These are phyloP conservation scores for Euborellia annulipes DNA, from an alignment of 1,140 invertebrate species.

Conservation along the genomic window DNA sequence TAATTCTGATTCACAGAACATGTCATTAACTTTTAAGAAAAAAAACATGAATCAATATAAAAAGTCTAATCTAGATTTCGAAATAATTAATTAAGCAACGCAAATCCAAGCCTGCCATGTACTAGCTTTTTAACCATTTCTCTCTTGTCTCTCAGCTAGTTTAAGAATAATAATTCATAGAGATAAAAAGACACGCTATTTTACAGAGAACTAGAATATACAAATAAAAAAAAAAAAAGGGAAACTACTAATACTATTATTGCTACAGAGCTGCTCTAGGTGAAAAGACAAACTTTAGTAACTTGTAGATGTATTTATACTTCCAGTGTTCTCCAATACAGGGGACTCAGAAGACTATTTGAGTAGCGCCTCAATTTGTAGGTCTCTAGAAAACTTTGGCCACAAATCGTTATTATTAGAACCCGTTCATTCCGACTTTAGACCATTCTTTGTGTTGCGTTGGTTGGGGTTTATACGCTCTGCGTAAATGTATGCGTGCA, in stretches of 20 bases:
- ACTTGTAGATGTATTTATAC: slow-evolving; percentile 11
- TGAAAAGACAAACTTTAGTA: slow-evolving; percentile 9
- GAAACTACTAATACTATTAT: slow-evolving; percentile 11
- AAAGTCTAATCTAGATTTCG: slow-evolving; percentile 9
- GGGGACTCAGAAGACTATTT: neutral
- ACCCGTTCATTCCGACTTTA: too few species aligned
- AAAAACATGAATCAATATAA: slow-evolving; percentile 9
- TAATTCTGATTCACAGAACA: slow-evolving; percentile 8
- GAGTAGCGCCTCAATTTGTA: slow-evolving; percentile 8
- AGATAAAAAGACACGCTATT: slow-evolving; percentile 7
- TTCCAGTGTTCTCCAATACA: slow-evolving; percentile 4
- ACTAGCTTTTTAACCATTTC: slow-evolving; percentile 10
- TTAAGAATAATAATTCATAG: slow-evolving; percentile 1
- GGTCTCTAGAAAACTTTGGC: neutral
- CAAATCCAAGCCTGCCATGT: slow-evolving; percentile 11
- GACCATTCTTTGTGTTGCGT: too few species aligned
- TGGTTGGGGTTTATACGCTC: neutral
- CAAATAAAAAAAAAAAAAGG: slow-evolving; percentile 2
- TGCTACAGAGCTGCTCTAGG: slow-evolving; percentile 8
- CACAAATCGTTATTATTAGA: too few species aligned
- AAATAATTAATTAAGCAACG: slow-evolving; percentile 10
- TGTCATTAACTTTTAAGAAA: slow-evolving; percentile 10
- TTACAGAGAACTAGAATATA: slow-evolving; percentile 8
- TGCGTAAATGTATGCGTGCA: slow-evolving; percentile 1
- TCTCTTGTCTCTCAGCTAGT: slow-evolving; percentile 7